A percentile compares a stretch with the other conserved stretches of the same genome.
These are phyloP conservation scores for Galendromus occidentalis DNA, from an alignment of 1,140 invertebrate genomes.

Conservation along the genomic window DNA sequence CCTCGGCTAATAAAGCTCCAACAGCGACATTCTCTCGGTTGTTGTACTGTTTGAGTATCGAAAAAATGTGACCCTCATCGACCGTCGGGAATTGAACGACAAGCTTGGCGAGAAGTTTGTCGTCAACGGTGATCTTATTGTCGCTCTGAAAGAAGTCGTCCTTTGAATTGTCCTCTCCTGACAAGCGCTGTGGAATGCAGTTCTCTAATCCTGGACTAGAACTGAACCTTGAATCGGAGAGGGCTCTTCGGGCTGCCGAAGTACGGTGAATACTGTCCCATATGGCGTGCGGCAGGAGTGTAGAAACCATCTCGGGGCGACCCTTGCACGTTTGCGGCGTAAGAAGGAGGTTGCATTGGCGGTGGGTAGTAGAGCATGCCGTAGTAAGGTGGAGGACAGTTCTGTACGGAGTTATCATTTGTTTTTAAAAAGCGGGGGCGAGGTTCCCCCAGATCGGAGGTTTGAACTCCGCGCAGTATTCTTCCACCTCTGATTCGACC, in stretches of 20 bases:
- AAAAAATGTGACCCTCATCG: slow-evolving; percentile 60
- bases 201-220: not conserved
- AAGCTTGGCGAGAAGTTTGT: slow-evolving; percentile 47
- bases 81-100: slow-evolving; percentile 77
- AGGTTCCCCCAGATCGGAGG: too few species aligned
- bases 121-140: slow-evolving; percentile 16
- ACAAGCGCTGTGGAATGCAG: not conserved
- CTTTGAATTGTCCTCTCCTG: not conserved
- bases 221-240: slow-evolving; percentile 18
- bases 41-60: slow-evolving; percentile 73
- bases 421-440: too few species aligned
- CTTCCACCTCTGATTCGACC: not conserved
- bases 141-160: not conserved
- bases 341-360: not conserved
- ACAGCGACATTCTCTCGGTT: slow-evolving; percentile 76
- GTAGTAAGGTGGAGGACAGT: not conserved
- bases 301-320: slow-evolving; percentile 3
- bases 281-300: not conserved
- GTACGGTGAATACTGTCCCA: slow-evolving; percentile 17
- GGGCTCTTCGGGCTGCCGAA: slow-evolving; percentile 20
- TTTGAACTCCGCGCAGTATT: too few species aligned
- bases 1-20: slow-evolving; percentile 68
- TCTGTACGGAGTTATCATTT: too few species aligned
- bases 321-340: not conserved
- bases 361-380: not conserved